Evolutionary conservation across 2,113 vertebrate genomes (phyloP).

Genomic region (Triplophysa tibetana): DNA sequence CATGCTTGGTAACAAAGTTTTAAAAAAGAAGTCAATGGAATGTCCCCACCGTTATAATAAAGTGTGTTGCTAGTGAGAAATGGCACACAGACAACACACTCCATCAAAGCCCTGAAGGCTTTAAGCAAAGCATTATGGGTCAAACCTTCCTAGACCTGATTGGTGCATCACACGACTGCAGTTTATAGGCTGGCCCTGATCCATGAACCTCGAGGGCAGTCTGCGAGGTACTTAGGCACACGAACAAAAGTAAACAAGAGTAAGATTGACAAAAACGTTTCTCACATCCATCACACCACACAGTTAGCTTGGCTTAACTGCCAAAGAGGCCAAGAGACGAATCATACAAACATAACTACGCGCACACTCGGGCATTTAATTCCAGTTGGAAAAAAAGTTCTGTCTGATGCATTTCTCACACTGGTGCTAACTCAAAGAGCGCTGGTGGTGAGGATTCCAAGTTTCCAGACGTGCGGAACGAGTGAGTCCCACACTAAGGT

Average conservation of each 20-base stretch:
- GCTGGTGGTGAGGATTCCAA: constrained; percentile 3
- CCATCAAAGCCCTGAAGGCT: not conserved
- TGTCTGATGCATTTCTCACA: constrained; percentile 47
- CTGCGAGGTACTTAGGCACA: not conserved
- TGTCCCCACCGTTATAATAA: not conserved
- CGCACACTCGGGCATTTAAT: constrained; percentile 32
- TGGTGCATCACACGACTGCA: constrained; percentile 21
- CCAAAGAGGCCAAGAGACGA: not conserved
- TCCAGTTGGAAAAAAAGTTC: constrained; percentile 9
- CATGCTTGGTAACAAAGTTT: not conserved
- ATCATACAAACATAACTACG: constrained; percentile 24
- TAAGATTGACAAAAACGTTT: constrained; percentile 5
- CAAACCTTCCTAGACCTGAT: constrained; percentile 25
- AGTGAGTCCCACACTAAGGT: constrained; percentile 32
- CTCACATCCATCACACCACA: constrained; percentile 14
- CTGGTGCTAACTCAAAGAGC: constrained; percentile 36
- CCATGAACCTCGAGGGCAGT: constrained; percentile 37
- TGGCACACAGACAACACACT: not conserved
- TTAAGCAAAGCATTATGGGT: constrained; percentile 32
- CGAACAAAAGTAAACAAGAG: constrained; percentile 15
- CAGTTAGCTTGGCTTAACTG: not conserved
- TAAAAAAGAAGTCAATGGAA: not conserved
- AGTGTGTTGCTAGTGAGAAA: constrained; percentile 19
- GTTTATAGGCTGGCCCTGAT: constrained; percentile 18
- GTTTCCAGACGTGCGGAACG: constrained; percentile 43